phyloP scores from a whole-genome alignment of 2,113 vertebrate species.

The Barnardius zonarius region DNA sequence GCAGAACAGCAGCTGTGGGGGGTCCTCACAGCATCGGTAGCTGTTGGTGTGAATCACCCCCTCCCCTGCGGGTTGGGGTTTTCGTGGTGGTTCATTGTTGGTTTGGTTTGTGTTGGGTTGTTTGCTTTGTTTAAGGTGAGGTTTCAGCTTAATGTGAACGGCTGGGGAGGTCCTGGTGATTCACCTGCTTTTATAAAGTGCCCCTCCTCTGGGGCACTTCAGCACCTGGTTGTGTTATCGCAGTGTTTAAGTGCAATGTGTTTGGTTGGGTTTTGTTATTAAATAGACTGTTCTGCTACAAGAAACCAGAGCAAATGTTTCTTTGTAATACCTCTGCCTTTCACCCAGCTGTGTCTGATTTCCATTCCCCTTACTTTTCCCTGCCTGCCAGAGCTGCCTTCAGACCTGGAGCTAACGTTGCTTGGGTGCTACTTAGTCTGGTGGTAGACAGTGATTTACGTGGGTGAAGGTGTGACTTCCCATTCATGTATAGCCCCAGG shows the following conservation, averaged over 20 bases:
- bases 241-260: not conserved
- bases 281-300: not conserved
- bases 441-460: rapidly evolving
- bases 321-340: not conserved
- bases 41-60: not conserved
- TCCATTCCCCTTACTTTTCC: not conserved
- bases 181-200: not conserved
- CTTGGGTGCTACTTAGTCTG: not conserved
- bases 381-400: not conserved
- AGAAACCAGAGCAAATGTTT: not conserved
- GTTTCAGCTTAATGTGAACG: not conserved
- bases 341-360: not conserved
- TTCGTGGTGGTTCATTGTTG: not conserved
- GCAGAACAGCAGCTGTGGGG: not conserved
- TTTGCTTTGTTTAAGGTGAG: not conserved
- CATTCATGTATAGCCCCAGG: not conserved
- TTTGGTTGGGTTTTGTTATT: not conserved
- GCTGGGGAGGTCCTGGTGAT: not conserved
- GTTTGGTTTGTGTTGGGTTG: not conserved
- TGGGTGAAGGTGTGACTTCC: not conserved
- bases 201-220: not conserved
- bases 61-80: not conserved
- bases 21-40: constrained; percentile 29
- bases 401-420: not conserved
- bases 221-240: not conserved